These are phyloP conservation scores for Passer montanus DNA, from an alignment of 2,113 vertebrate genomes.

Conservation along the genomic window DNA sequence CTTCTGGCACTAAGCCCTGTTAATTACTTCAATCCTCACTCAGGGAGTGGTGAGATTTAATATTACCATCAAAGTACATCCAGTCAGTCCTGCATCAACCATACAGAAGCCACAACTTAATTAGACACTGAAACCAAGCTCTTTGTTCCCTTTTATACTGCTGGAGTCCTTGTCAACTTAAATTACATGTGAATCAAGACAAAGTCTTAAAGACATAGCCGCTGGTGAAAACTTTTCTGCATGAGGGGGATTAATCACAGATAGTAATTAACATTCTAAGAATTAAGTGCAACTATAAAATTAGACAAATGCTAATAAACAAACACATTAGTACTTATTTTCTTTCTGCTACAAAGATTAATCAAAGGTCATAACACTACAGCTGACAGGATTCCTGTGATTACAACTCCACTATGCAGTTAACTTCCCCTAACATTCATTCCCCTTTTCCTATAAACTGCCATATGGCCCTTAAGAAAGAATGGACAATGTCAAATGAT, in stretches of 20 bases:
- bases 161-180: slow-evolving; percentile 29
- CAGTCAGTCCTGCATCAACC: slow-evolving; percentile 11
- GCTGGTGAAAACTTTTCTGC: background rate
- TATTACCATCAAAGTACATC: slow-evolving; percentile 28
- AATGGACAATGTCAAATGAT: background rate
- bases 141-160: slow-evolving; percentile 29
- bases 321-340: slow-evolving; percentile 10
- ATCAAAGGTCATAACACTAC: slow-evolving; percentile 2
- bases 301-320: slow-evolving; percentile 30
- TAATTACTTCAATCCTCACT: slow-evolving; percentile 52
- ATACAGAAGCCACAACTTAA: slow-evolving; percentile 41
- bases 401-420: background rate
- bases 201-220: slow-evolving; percentile 30
- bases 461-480: background rate
- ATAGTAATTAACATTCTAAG: slow-evolving; percentile 31
- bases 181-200: slow-evolving; percentile 26
- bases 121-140: slow-evolving; percentile 24
- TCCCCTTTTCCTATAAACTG: background rate
- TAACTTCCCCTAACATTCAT: background rate
- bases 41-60: slow-evolving; percentile 34
- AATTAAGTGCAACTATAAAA: background rate
- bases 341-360: slow-evolving; percentile 19
- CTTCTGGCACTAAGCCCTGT: slow-evolving; percentile 14
- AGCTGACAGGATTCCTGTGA: background rate
- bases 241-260: slow-evolving; percentile 4